Percentiles rank a stretch among this genome's conserved stretches.
phyloP scores from a whole-genome alignment of 2,797 vertebrate genomes.

The Carcharodon carcharias region DNA sequence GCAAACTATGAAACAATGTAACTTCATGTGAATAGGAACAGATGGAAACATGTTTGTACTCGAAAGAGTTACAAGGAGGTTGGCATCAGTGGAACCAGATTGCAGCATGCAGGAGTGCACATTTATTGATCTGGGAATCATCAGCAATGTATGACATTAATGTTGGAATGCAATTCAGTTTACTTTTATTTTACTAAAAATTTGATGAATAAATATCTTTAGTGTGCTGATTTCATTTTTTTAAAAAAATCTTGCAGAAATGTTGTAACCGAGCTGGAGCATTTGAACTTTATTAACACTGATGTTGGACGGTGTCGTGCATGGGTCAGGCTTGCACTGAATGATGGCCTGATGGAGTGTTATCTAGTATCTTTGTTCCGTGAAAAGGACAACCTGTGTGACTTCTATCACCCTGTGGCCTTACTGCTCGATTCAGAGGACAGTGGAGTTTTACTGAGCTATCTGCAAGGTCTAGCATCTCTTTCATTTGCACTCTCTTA shows the following conservation, averaged over 20 bases:
- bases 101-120: not conserved
- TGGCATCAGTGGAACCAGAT: not conserved
- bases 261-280: conserved; percentile 77
- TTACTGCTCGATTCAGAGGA: conserved; percentile 80
- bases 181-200: too few relatives aligned
- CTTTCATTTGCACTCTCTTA: conserved; percentile 85
- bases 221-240: not conserved
- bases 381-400: conserved; percentile 65
- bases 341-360: conserved; percentile 85
- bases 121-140: not conserved
- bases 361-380: conserved; percentile 81
- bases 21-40: too few relatives aligned
- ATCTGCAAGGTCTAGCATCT: conserved; percentile 81
- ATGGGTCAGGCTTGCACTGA: conserved; percentile 86
- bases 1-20: too few relatives aligned
- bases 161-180: not conserved
- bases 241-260: conserved; percentile 59
- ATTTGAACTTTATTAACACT: conserved; percentile 74
- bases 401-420: conserved; percentile 74
- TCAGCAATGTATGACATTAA: not conserved
- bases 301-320: conserved; percentile 88
- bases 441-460: conserved; percentile 84
- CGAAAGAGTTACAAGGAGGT: too few relatives aligned
- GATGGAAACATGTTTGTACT: too few relatives aligned
- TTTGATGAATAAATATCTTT: not conserved